Evolutionary conservation across 1,140 invertebrate genomes (phyloP), one percentile per base, ranked within the genome.

Genomic region (Littorina saxatilis): DNA sequence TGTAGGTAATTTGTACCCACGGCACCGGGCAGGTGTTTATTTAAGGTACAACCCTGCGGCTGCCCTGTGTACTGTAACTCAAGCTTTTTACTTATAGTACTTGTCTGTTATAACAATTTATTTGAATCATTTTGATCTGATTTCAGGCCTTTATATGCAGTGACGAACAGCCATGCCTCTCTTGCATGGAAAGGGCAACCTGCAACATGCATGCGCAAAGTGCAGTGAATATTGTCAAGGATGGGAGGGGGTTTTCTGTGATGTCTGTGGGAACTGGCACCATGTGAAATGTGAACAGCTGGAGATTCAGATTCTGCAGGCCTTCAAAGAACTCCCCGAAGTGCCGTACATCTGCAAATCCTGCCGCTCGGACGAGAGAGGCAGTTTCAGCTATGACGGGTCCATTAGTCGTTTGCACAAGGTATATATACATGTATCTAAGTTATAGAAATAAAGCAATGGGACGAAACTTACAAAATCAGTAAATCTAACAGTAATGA

Each of bases 271-370:
- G 11, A 35, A 61, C 4, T 78, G 76, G 76, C 29, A 43, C 27
- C 76, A 78, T 29, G 39, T 63, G 23, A 37, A 52, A 32, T 78
- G 76, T 66, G 76, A 78, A 3, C 52, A 63, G 37, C 32, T 78
- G 55, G 58, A 40, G 27, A 43, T 63, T 9, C 35, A 78, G 39
- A 32, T 55, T 2, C 55, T 63, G 35, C 29, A 63, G 39, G 58
- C 55, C 1, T 78, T 63, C 55, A 78, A 37, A 27, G 76, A 78
- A n/a, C 58, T 78, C n/a, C 58, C 35, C 15, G 76, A 78, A n/a
- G 52, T 39, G n/a, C 76, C 76, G 11, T 78, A 78, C 76, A 78
- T 78, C n/a, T 78, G 76, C 55, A 43, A 32, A 9, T 35, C 37
- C 13, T 78, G 76, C 55, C 76, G 76, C 37, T 58, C 55, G 1